Evolutionary conservation across 2,888 invertebrate species (phyloP).

Genomic region (Lasioglossum lativentre): DNA sequence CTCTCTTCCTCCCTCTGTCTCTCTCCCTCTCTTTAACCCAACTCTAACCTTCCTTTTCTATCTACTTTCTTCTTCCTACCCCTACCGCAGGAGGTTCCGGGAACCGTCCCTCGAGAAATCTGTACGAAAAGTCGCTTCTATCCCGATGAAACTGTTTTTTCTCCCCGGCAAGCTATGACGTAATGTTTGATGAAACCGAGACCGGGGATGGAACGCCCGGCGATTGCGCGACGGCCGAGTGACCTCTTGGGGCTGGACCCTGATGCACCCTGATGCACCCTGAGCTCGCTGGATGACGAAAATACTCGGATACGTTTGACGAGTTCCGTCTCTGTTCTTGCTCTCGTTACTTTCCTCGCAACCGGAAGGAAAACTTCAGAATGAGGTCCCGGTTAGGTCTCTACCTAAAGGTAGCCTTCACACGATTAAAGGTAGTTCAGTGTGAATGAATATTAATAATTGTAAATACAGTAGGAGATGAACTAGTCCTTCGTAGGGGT

Average conservation of each 20-base stretch:
- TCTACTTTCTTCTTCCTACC: neutral
- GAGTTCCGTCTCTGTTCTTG: neutral
- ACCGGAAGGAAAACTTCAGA: neutral
- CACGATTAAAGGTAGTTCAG: neutral
- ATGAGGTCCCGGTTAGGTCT: neutral
- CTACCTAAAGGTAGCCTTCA: neutral
- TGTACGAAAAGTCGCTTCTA: slow-evolving; percentile 40
- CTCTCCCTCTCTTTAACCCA: neutral
- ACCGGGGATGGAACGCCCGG: neutral
- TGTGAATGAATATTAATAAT: neutral
- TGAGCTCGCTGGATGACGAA: neutral
- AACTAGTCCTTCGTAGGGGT: too few species aligned
- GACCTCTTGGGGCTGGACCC: slow-evolving; percentile 2
- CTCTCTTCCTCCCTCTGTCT: neutral
- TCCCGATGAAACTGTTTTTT: slow-evolving; percentile 18
- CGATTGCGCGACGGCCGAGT: slow-evolving; percentile 7
- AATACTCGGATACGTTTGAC: neutral
- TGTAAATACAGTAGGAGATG: too few species aligned
- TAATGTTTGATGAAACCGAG: neutral
- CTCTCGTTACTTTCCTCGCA: neutral
- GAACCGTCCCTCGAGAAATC: slow-evolving; percentile 55
- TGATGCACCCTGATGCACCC: neutral
- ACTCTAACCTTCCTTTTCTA: neutral
- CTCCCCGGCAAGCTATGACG: neutral
- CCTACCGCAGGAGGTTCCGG: neutral